Evolutionary conservation across 2,888 invertebrate genomes (phyloP).

Genomic region (Rambutsinella grinnellia): DNA sequence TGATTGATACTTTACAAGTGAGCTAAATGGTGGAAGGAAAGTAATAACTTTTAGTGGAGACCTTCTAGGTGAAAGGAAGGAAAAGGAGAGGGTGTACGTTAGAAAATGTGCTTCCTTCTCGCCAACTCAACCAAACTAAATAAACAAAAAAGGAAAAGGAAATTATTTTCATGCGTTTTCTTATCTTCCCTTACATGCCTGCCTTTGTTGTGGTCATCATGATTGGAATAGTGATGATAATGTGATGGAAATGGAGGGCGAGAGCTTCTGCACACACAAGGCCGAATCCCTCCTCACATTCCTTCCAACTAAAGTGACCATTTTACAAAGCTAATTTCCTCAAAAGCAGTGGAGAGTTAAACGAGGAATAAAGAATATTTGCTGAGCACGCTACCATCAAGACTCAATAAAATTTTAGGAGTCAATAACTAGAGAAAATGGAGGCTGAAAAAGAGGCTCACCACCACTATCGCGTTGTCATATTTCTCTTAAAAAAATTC

Average conservation of each 20-base stretch:
- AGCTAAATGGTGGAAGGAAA: too few relatives aligned
- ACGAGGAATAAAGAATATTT: conserved; percentile 51
- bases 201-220: too few relatives aligned
- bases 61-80: too few relatives aligned
- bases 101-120: conserved; percentile 49
- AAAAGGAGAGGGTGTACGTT: too few relatives aligned
- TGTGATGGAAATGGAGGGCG: conserved; percentile 5
- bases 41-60: too few relatives aligned
- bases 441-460: too few relatives aligned
- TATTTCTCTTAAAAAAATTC: too few relatives aligned
- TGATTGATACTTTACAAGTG: too few relatives aligned
- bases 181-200: conserved; percentile 11
- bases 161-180: conserved; percentile 34
- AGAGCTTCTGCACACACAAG: too few relatives aligned
- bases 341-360: conserved; percentile 42
- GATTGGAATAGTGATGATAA: too few relatives aligned
- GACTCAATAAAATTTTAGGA: conserved; percentile 48
- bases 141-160: conserved; percentile 53
- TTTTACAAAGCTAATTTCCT: conserved; percentile 49
- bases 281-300: conserved; percentile 7
- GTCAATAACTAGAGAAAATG: conserved; percentile 49
- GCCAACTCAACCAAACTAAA: conserved; percentile 40
- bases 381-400: conserved; percentile 51
- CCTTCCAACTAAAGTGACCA: conserved; percentile 33
- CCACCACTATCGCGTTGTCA: too few relatives aligned